A percentile compares a stretch with the other conserved stretches of the same genome.
Evolutionary conservation across 1,140 invertebrate species (phyloP).

Genomic region (Ericerus pela): DNA sequence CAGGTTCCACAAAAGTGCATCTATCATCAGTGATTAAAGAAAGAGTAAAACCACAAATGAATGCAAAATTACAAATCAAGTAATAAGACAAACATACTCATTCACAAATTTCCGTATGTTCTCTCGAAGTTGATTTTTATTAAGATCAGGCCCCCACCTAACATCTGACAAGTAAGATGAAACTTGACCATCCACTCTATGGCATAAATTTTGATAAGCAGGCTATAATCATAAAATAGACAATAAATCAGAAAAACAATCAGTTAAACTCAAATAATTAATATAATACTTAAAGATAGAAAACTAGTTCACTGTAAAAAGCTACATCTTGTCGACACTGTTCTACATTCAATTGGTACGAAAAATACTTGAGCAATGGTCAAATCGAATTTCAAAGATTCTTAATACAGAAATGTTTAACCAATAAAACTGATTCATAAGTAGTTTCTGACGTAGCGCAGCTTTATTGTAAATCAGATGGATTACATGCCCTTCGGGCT

Average conservation of each 20-base stretch:
- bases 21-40: slow-evolving; percentile 38
- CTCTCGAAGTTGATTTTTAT: slow-evolving; percentile 84
- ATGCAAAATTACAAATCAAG: background rate
- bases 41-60: background rate
- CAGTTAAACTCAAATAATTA: background rate
- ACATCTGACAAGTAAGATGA: slow-evolving; percentile 62
- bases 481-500: too few relatives aligned
- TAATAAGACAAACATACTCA: slow-evolving; percentile 47
- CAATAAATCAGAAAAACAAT: slow-evolving; percentile 16
- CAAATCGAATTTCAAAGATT: too few relatives aligned
- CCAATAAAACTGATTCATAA: too few relatives aligned
- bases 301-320: too few relatives aligned
- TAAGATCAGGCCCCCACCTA: slow-evolving; percentile 70
- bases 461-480: too few relatives aligned
- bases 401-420: too few relatives aligned
- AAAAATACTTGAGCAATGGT: too few relatives aligned
- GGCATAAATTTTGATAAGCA: slow-evolving; percentile 81
- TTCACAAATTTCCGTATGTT: slow-evolving; percentile 73
- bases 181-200: slow-evolving; percentile 75
- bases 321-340: too few relatives aligned
- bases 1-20: slow-evolving; percentile 52
- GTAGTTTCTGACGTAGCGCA: too few relatives aligned
- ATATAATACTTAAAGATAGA: slow-evolving; percentile 1
- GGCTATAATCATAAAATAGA: too few relatives aligned
- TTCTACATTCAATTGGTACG: too few relatives aligned